Percentiles rank a stretch among this genome's conserved stretches.
These are phyloP conservation scores for Squalus acanthias DNA, from an alignment of 2,797 vertebrate genomes.

Conservation along the genomic window DNA sequence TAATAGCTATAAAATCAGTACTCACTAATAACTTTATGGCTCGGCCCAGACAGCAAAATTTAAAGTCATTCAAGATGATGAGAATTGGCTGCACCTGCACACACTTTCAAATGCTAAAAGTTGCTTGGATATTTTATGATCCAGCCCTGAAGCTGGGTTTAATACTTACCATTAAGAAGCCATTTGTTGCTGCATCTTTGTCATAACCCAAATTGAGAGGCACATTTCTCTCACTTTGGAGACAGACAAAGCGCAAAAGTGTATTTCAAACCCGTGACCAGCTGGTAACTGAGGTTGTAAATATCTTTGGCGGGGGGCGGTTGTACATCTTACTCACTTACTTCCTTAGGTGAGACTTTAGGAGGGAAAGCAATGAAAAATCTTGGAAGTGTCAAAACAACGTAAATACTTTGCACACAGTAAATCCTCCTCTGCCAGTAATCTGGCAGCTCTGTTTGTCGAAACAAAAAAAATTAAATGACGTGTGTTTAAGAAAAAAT, in stretches of 20 bases:
- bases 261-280: not conserved
- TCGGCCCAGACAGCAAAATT: not conserved
- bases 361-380: not conserved
- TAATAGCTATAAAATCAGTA: not conserved
- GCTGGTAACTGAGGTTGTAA: not conserved
- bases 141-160: not conserved
- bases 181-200: not conserved
- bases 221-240: not conserved
- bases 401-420: not conserved
- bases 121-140: not conserved
- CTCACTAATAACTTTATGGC: not conserved
- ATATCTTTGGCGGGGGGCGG: not conserved
- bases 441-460: not conserved
- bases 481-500: not conserved
- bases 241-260: not conserved
- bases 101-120: not conserved
- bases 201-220: not conserved
- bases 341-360: not conserved
- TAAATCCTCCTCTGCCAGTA: not conserved
- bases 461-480: not conserved
- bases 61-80: constrained; percentile 23
- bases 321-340: not conserved
- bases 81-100: constrained; percentile 10
- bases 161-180: not conserved
- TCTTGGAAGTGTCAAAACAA: not conserved